Percentiles rank a stretch among this genome's conserved stretches.
phyloP scores from a whole-genome alignment of 2,888 invertebrate genomes.

The Rutpela maculata region DNA sequence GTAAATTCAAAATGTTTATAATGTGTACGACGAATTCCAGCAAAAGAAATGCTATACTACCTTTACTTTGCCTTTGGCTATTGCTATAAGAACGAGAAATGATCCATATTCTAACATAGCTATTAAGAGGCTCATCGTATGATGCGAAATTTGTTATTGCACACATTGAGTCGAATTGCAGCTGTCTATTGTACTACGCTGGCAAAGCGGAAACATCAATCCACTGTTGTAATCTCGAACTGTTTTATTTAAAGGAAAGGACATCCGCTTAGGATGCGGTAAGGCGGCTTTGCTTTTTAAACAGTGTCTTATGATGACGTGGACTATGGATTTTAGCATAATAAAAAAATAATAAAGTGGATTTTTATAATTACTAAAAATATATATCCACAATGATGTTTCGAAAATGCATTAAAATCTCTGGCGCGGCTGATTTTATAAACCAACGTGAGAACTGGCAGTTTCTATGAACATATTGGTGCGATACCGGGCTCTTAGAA shows the following conservation, averaged over 20 bases:
- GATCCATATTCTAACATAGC: background rate
- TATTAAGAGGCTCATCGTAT: background rate
- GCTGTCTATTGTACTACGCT: conserved; percentile 31
- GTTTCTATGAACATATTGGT: no score
- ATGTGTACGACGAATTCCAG: no score
- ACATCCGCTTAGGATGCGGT: conserved; percentile 39
- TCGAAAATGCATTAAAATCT: no score
- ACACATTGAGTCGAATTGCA: conserved; percentile 21
- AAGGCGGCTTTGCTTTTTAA: conserved; percentile 23
- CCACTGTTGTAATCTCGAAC: conserved; percentile 35
- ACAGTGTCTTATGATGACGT: conserved; percentile 9
- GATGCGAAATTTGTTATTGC: conserved; percentile 16
- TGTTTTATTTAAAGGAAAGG: conserved; percentile 47
- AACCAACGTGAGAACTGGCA: no score
- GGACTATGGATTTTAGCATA: background rate
- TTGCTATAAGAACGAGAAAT: no score
- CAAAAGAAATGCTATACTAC: no score
- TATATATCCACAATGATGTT: no score
- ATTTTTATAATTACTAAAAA: no score
- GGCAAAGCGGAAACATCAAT: conserved; percentile 44
- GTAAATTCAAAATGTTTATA: no score
- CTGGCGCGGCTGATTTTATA: no score
- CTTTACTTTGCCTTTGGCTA: no score
- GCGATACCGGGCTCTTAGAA: no score
- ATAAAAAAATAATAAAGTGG: background rate